Evolutionary conservation across 2,797 vertebrate genomes (phyloP).

Genomic region (Coreius guichenoti): DNA sequence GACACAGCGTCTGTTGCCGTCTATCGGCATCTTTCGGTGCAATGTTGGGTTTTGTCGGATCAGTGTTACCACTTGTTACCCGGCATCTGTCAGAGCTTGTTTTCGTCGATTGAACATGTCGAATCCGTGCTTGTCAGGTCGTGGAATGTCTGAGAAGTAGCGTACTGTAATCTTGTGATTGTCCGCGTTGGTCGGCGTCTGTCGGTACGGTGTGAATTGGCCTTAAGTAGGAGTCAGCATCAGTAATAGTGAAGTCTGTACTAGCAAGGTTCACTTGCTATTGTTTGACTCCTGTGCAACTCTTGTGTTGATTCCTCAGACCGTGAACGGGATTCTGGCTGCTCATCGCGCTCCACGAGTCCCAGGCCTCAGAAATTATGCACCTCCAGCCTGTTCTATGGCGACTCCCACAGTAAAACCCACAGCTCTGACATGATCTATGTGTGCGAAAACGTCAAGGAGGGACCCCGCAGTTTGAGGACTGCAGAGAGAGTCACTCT

Average conservation of each 20-base stretch:
- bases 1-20: too few species aligned
- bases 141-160: neutral
- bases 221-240: too few species aligned
- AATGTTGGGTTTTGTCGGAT: neutral
- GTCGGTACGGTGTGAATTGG: neutral
- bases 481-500: constrained; percentile 90
- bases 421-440: constrained; percentile 88
- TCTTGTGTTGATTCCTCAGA: constrained; percentile 66
- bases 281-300: too few species aligned
- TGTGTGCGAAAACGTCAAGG: constrained; percentile 91
- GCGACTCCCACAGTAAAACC: constrained; percentile 83
- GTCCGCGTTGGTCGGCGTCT: neutral
- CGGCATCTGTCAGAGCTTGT: neutral
- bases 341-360: constrained; percentile 84
- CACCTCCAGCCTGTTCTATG: constrained; percentile 79
- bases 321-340: constrained; percentile 85
- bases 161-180: neutral
- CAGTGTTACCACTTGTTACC: neutral
- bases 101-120: neutral
- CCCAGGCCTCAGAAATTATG: constrained; percentile 80
- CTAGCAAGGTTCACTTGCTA: neutral
- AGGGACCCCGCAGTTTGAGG: constrained; percentile 84
- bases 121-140: neutral
- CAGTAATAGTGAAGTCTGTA: too few species aligned
- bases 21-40: too few species aligned